Conservation (phyloP, 1,140 invertebrate species). For the Trichonephila inaurata region DNA sequence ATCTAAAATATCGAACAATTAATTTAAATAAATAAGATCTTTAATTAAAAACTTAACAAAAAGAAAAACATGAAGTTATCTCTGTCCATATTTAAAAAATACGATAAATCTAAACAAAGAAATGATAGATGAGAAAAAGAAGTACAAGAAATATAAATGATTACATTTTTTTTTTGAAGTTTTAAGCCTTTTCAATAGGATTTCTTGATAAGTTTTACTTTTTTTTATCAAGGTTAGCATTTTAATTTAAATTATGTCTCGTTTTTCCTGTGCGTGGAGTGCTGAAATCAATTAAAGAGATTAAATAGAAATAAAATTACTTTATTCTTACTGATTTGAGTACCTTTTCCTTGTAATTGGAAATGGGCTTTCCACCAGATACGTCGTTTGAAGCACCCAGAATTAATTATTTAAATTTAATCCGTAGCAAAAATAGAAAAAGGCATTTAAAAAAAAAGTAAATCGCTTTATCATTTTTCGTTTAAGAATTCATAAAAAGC, state of each 20-base stretch:
- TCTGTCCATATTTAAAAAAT: too few relatives aligned
- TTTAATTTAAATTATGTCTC: not conserved
- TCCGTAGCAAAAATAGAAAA: not conserved
- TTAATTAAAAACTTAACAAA: too few relatives aligned
- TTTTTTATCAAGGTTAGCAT: not conserved
- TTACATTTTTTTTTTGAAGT: too few relatives aligned
- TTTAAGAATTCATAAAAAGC: conserved; percentile 20
- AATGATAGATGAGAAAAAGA: too few relatives aligned
- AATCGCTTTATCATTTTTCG: conserved; percentile 1
- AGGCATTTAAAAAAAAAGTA: not conserved
- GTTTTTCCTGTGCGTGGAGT: not conserved
- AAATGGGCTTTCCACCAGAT: not conserved
- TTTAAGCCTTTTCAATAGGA: too few relatives aligned
- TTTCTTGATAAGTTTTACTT: not conserved
- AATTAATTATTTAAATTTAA: conserved; percentile 26
- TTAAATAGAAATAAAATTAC: not conserved
- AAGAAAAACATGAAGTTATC: too few relatives aligned
- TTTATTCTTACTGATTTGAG: not conserved
- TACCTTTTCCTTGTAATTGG: not conserved
- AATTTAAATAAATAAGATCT: too few relatives aligned
- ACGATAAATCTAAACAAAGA: too few relatives aligned
- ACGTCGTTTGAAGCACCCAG: not conserved
- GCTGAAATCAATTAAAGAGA: conserved; percentile 18
- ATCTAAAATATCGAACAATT: too few relatives aligned
- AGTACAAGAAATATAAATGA: too few relatives aligned